Percentiles rank a stretch among this genome's conserved stretches.
Evolutionary conservation across 2,797 vertebrate genomes (phyloP).

Genomic region (Anisognathus igniventris): DNA sequence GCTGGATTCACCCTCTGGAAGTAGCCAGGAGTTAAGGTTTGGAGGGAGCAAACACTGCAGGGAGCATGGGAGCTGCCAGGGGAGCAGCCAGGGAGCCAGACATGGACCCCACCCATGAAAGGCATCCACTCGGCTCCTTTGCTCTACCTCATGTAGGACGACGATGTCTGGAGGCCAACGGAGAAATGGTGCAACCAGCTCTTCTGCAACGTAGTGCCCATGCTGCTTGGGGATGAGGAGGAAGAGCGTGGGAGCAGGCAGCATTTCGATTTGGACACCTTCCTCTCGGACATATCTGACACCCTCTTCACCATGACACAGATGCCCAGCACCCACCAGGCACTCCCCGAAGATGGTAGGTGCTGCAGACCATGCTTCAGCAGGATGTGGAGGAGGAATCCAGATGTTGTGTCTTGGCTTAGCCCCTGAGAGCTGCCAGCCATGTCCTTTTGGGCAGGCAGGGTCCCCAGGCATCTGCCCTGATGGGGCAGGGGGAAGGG

Average conservation of each 20-base stretch:
- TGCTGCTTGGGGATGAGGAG: slow-evolving; percentile 78
- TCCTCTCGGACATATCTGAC: slow-evolving; percentile 94
- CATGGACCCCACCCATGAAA: rapidly evolving
- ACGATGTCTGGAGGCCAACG: slow-evolving; percentile 62
- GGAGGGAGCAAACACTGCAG: background rate
- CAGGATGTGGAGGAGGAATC: background rate
- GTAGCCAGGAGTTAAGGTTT: background rate
- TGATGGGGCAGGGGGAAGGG: background rate
- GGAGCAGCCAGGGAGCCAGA: background rate
- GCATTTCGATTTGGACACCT: slow-evolving; percentile 91
- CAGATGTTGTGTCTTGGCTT: background rate
- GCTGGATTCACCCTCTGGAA: background rate
- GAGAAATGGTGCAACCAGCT: slow-evolving; percentile 89
- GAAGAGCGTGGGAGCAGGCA: slow-evolving; percentile 75
- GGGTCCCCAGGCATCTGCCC: background rate
- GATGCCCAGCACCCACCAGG: slow-evolving; percentile 78
- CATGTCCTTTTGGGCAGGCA: background rate
- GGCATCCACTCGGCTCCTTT: background rate
- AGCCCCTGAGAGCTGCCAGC: background rate
- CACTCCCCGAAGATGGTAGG: slow-evolving; percentile 82
- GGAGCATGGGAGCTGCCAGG: background rate
- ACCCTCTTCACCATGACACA: slow-evolving; percentile 98
- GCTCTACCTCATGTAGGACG: slow-evolving; percentile 65
- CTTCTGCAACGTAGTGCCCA: slow-evolving; percentile 83
- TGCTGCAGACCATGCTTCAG: background rate